These are phyloP conservation scores for Leptinotarsa tumamoca DNA, from an alignment of 2,888 invertebrate species.

Conservation along the genomic window DNA sequence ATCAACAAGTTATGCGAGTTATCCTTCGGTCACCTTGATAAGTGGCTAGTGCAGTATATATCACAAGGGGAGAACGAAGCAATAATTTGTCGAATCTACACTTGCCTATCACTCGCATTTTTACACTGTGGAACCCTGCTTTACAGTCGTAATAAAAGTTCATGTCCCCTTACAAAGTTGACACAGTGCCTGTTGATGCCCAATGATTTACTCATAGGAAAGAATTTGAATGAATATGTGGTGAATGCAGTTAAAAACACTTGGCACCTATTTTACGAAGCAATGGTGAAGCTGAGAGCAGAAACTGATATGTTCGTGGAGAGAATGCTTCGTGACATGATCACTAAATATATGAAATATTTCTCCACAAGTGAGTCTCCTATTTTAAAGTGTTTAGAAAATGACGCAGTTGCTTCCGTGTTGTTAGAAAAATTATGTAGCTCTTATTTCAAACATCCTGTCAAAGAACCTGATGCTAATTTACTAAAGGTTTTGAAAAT, in stretches of 20 bases:
- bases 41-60: slow-evolving; percentile 55
- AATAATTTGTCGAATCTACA: slow-evolving; percentile 58
- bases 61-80: slow-evolving; percentile 55
- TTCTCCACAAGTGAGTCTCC: slow-evolving; percentile 59
- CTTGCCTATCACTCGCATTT: slow-evolving; percentile 57
- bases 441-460: slow-evolving; percentile 58
- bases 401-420: slow-evolving; percentile 52
- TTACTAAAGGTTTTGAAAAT: slow-evolving; percentile 59
- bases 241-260: slow-evolving; percentile 68
- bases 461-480: slow-evolving; percentile 58
- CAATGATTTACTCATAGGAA: slow-evolving; percentile 67
- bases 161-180: slow-evolving; percentile 68
- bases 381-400: slow-evolving; percentile 56
- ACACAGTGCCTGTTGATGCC: slow-evolving; percentile 69
- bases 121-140: slow-evolving; percentile 58
- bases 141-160: slow-evolving; percentile 60
- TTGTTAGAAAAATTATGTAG: slow-evolving; percentile 59
- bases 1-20: slow-evolving; percentile 57
- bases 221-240: slow-evolving; percentile 61
- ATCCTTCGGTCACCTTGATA: slow-evolving; percentile 58
- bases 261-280: slow-evolving; percentile 69
- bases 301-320: slow-evolving; percentile 67
- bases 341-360: slow-evolving; percentile 62
- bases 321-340: slow-evolving; percentile 67
- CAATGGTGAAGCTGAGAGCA: slow-evolving; percentile 67